A percentile compares a stretch with the other conserved stretches of the same genome.
Evolutionary conservation across 2,113 vertebrate species (phyloP).

Genomic region (Murina feae): DNA sequence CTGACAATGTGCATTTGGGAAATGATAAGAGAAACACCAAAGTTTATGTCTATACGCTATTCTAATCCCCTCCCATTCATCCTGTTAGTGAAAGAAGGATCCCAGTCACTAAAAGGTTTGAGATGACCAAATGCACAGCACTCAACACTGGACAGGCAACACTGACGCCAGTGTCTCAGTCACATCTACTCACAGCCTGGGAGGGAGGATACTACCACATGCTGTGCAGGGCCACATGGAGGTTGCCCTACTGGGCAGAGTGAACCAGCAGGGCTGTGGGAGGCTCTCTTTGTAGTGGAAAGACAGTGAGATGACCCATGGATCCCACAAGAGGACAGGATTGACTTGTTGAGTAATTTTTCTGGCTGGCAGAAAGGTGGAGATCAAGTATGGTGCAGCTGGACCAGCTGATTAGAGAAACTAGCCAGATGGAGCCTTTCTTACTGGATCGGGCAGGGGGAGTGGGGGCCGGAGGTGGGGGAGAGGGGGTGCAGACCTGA

Average conservation of each 20-base stretch:
- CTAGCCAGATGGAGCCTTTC: background rate
- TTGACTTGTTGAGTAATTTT: background rate
- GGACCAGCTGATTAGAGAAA: background rate
- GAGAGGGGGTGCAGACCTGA: too few species aligned
- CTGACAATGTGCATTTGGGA: background rate
- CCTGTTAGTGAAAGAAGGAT: background rate
- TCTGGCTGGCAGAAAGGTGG: background rate
- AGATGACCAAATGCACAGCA: background rate
- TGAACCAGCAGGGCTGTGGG: background rate
- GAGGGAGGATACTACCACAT: accelerated
- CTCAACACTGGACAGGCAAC: background rate
- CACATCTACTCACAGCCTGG: background rate
- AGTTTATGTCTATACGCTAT: background rate
- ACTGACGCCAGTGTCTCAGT: background rate
- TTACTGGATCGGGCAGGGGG: background rate
- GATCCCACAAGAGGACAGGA: accelerated
- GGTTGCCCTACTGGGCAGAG: accelerated
- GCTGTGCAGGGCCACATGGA: too few species aligned
- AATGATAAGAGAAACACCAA: background rate
- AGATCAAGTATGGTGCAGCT: background rate
- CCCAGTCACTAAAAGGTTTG: background rate
- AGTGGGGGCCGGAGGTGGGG: too few species aligned
- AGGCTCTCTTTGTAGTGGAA: background rate
- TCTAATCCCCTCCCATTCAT: background rate
- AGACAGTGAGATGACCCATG: background rate